These are phyloP conservation scores for Cynocephalus volans DNA, from an alignment of 2,113 vertebrate species.

Conservation along the genomic window DNA sequence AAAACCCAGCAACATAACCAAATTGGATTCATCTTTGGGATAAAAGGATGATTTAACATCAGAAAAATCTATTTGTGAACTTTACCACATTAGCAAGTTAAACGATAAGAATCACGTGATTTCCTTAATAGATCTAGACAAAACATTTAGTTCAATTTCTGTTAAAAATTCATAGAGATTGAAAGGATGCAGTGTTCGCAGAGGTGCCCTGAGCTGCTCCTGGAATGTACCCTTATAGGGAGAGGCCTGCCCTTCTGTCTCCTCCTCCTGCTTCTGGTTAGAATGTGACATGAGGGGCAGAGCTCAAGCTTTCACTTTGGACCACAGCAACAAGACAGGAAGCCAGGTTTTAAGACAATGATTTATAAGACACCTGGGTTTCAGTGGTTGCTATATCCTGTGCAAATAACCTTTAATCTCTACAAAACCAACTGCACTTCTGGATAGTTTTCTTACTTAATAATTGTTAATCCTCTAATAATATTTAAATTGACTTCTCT, in stretches of 20 bases:
- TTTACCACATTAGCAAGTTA: neutral
- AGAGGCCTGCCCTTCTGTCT: no score
- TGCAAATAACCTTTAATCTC: neutral
- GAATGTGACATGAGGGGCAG: no score
- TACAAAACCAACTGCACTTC: neutral
- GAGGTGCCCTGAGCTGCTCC: neutral
- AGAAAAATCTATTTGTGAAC: neutral
- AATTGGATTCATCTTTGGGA: neutral
- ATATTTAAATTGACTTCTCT: neutral
- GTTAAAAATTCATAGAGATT: no score
- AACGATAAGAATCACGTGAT: no score
- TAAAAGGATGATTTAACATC: neutral
- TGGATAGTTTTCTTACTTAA: neutral
- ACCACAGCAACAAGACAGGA: no score
- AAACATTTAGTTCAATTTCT: no score
- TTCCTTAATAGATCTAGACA: no score
- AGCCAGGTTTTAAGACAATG: no score
- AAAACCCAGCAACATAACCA: neutral
- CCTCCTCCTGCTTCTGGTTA: no score
- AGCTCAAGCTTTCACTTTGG: no score
- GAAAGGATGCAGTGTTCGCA: neutral
- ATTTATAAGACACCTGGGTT: no score
- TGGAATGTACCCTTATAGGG: neutral
- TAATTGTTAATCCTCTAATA: neutral
- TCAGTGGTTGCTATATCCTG: neutral